These are phyloP conservation scores for Spodoptera picta DNA, from an alignment of 2,888 invertebrate species.

Conservation along the genomic window DNA sequence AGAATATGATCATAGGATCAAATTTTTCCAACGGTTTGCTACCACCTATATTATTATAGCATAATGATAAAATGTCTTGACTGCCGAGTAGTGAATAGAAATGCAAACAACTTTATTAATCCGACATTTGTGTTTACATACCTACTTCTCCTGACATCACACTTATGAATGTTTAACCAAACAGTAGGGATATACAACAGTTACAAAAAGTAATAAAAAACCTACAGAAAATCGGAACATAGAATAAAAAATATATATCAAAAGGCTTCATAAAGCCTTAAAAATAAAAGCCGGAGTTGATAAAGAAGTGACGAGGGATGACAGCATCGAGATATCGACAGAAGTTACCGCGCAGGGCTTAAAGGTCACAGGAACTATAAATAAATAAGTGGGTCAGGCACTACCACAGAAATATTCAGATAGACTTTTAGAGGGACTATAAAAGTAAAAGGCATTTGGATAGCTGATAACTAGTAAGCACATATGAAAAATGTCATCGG, in stretches of 20 bases:
- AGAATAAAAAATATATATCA: too few species aligned
- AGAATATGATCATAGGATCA: too few species aligned
- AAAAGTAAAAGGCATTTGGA: too few species aligned
- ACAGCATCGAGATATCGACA: constrained; percentile 15
- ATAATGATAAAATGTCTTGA: constrained; percentile 23
- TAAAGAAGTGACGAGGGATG: constrained; percentile 7
- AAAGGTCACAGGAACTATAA: constrained; percentile 18
- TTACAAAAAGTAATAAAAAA: too few species aligned
- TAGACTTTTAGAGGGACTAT: too few species aligned
- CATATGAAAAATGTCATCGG: too few species aligned
- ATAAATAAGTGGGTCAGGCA: background rate
- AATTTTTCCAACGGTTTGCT: too few species aligned
- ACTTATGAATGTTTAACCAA: constrained; percentile 4
- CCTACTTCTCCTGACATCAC: background rate
- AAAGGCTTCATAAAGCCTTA: constrained; percentile 5
- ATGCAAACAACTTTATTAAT: constrained; percentile 5
- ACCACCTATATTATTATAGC: too few species aligned
- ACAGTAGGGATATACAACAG: background rate
- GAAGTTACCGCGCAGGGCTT: constrained; percentile 16
- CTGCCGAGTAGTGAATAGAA: constrained; percentile 8
- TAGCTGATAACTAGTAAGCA: too few species aligned
- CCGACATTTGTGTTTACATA: constrained; percentile 24
- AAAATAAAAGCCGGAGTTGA: constrained; percentile 19
- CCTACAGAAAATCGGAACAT: too few species aligned
- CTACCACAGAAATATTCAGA: background rate